Evolutionary conservation across 2,797 vertebrate genomes (phyloP), one percentile per base, ranked within the genome.

Genomic region (Pampus argenteus): DNA sequence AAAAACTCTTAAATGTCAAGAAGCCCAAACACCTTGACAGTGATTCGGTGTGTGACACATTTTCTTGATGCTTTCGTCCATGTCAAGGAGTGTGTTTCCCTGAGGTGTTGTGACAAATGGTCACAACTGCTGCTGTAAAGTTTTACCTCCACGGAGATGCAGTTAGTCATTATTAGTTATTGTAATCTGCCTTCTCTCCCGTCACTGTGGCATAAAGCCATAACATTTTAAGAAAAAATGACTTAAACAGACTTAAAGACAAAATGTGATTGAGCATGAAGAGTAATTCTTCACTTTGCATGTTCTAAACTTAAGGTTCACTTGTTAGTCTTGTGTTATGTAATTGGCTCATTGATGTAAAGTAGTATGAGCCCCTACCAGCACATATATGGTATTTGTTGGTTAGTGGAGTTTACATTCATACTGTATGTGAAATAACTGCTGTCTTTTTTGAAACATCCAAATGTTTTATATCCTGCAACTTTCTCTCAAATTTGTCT

Each of bases 1-100:
- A 59, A 59, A 59, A 34, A 55, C 70, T 59, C 40, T 50, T 48
- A 63, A 42, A 59, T 42, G 26, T 74, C 36, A 40, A 22, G 66
- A 23, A 50, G 20, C 40, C 40, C 5, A 25, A 71, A 75, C n/a
- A 8, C 14, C 52, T 57, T 56, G 17, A 47, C 77, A 61, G 60
- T 20, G 6, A 69, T 64, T 69, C 22, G 4, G 34, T 73, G 58
- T 49, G 54, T 68, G 58, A 55, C 49, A 58, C n/a, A 20, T 52
- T 64, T 58, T 45, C 63, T 18, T 29, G 29, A 31, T 20, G 2
- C 7, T 50, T 68, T 52, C 0, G 0, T 44, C 25, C n/a, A 14
- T 18, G n/a, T 60, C 54, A 51, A n/a, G 59, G 42, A 22, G 4
- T 45, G 44, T 18, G 51, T 69, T 66, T 76, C 9, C 11, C 6